Evolutionary conservation across 1,140 invertebrate species (phyloP).

Genomic region (Hetaerina americana): DNA sequence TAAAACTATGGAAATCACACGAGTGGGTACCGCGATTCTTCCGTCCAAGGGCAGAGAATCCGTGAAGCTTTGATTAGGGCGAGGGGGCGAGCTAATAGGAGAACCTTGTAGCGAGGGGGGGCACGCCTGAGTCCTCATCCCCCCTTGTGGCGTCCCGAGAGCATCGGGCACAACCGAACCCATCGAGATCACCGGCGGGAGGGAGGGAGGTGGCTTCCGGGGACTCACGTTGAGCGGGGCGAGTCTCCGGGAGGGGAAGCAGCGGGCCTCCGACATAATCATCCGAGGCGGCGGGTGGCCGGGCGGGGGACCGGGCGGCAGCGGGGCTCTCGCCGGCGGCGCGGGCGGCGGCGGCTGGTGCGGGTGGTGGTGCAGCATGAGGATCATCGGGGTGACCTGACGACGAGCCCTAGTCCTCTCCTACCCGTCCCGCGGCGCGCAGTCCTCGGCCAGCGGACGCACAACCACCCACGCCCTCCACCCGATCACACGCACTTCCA

Average conservation of each 20-base stretch:
- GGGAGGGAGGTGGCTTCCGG: too few species aligned
- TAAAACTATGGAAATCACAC: too few species aligned
- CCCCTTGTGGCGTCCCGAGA: too few species aligned
- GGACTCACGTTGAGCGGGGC: background rate
- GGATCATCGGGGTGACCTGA: background rate
- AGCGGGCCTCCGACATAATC: slow-evolving; percentile 4
- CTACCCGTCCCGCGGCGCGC: background rate
- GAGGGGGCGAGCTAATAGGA: too few species aligned
- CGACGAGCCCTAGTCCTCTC: background rate
- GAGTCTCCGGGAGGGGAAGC: background rate
- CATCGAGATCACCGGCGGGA: too few species aligned
- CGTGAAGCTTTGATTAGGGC: too few species aligned
- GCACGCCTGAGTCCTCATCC: too few species aligned
- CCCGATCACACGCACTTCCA: background rate
- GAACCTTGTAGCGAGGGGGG: too few species aligned
- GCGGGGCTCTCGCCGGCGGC: background rate
- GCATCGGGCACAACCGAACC: too few species aligned
- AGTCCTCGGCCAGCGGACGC: background rate
- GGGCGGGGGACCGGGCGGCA: too few species aligned
- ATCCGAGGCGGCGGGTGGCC: background rate
- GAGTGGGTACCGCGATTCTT: too few species aligned
- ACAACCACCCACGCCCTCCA: background rate
- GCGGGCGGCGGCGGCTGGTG: background rate
- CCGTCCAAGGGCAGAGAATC: too few species aligned
- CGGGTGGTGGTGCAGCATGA: background rate